phyloP scores from a whole-genome alignment of 2,113 vertebrate genomes.

The Neogobius melanostomus region DNA sequence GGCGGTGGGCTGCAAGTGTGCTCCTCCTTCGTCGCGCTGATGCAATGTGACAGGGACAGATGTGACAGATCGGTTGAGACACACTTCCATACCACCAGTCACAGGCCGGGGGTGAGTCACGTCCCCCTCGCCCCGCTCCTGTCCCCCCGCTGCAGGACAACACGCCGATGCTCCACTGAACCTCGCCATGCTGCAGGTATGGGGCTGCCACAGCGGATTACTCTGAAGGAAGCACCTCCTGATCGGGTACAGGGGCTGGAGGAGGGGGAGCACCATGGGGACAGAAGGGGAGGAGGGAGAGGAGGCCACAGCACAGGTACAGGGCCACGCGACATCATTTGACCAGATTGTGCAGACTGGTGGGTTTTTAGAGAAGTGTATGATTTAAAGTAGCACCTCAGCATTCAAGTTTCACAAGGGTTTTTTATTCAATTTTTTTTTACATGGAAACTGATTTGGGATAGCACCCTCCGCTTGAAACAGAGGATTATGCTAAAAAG shows the following conservation, averaged over 20 bases:
- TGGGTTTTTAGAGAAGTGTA: neutral
- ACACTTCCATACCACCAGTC: constrained; percentile 85
- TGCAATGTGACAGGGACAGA: constrained; percentile 89
- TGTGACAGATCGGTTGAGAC: constrained; percentile 95
- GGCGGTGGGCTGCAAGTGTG: constrained; percentile 74
- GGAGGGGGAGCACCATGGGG: constrained; percentile 78
- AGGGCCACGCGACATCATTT: constrained; percentile 29
- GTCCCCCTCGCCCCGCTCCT: constrained; percentile 78
- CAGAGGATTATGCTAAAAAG: no score
- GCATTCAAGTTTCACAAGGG: no score
- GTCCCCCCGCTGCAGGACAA: constrained; percentile 90
- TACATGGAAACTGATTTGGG: no score
- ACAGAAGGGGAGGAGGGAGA: constrained; percentile 77
- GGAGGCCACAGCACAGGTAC: constrained; percentile 79
- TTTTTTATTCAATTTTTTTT: no score
- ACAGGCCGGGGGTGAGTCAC: constrained; percentile 90
- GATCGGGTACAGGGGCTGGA: constrained; percentile 82
- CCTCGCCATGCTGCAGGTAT: constrained; percentile 95
- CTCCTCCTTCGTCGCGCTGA: constrained; percentile 71
- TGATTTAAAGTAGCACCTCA: no score
- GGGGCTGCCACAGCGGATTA: constrained; percentile 95
- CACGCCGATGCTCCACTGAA: constrained; percentile 93
- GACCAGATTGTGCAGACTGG: neutral
- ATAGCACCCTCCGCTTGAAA: no score
- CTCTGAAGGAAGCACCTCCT: constrained; percentile 88